These are phyloP conservation scores for Erpetoichthys calabaricus DNA, from an alignment of 2,797 vertebrate species.

Conservation along the genomic window DNA sequence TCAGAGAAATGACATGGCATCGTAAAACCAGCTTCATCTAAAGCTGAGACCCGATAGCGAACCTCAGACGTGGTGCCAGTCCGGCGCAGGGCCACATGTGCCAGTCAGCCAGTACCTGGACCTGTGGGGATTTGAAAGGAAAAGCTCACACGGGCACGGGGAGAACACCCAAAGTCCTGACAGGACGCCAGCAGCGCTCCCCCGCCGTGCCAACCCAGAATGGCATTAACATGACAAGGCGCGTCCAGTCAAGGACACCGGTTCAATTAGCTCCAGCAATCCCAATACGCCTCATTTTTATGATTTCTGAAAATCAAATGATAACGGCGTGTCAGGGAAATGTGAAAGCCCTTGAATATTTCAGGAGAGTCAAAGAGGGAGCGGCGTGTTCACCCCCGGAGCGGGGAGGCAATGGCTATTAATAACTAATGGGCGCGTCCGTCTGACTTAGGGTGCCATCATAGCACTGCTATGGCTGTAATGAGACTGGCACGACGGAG, in stretches of 20 bases:
- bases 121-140: too few species aligned
- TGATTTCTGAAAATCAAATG: constrained; percentile 4
- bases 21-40: too few species aligned
- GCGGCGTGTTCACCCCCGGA: background rate
- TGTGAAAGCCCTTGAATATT: constrained; percentile 8
- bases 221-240: too few species aligned
- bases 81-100: too few species aligned
- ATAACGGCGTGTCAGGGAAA: constrained; percentile 2
- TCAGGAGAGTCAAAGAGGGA: constrained; percentile 1
- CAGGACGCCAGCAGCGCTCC: too few species aligned
- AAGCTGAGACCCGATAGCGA: too few species aligned
- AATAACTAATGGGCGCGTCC: constrained; percentile 9
- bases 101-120: too few species aligned
- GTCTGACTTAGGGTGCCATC: constrained; percentile 5
- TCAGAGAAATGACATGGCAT: too few species aligned
- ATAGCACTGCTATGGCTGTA: constrained; percentile 8
- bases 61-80: too few species aligned
- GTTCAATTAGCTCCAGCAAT: constrained; percentile 2
- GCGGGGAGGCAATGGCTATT: constrained; percentile 4
- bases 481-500: constrained; percentile 5
- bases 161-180: too few species aligned
- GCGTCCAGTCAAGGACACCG: background rate
- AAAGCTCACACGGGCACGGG: too few species aligned
- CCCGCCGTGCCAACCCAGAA: too few species aligned
- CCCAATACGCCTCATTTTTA: constrained; percentile 9